A percentile compares a stretch with the other conserved stretches of the same genome.
Evolutionary conservation across 2,888 invertebrate genomes (phyloP).

Genomic region (Lymantria monacha): DNA sequence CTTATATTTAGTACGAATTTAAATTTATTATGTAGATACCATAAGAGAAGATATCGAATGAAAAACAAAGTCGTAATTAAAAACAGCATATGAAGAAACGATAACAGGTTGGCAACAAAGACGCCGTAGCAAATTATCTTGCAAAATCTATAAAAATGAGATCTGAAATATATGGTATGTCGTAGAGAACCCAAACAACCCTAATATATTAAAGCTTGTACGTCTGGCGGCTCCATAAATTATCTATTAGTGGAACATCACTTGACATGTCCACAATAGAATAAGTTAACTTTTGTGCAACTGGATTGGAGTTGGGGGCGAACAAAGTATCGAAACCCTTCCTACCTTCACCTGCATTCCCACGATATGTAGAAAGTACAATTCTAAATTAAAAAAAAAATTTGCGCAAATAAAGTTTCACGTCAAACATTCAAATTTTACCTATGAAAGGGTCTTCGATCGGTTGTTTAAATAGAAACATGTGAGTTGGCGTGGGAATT

Average conservation of each 20-base stretch:
- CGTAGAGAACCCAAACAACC: conserved; percentile 60
- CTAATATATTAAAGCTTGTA: conserved; percentile 69
- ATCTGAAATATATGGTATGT: conserved; percentile 48
- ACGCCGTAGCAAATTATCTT: conserved; percentile 58
- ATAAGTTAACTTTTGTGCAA: conserved; percentile 77
- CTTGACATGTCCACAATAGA: conserved; percentile 74
- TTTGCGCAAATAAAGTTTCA: conserved; percentile 74
- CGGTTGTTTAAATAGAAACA: conserved; percentile 53
- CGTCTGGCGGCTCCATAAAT: conserved; percentile 71
- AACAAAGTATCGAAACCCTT: conserved; percentile 68
- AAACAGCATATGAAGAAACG: conserved; percentile 16
- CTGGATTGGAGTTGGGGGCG: conserved; percentile 52
- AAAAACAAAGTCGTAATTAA: conserved; percentile 32
- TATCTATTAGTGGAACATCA: conserved; percentile 77
- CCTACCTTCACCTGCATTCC: conserved; percentile 75
- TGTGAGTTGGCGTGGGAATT: conserved; percentile 64
- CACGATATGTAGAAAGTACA: conserved; percentile 77
- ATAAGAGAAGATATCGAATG: conserved; percentile 19
- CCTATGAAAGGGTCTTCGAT: conserved; percentile 60
- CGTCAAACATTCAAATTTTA: conserved; percentile 72
- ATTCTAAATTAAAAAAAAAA: conserved; percentile 55
- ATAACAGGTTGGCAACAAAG: conserved; percentile 39
- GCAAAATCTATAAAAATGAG: conserved; percentile 57
- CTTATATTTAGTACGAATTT: neutral
- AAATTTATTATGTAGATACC: conserved; percentile 19